A percentile compares a stretch with the other conserved stretches of the same genome.
Evolutionary conservation across 2,888 invertebrate species (phyloP).

Genomic region (Monoplex corrugatus): DNA sequence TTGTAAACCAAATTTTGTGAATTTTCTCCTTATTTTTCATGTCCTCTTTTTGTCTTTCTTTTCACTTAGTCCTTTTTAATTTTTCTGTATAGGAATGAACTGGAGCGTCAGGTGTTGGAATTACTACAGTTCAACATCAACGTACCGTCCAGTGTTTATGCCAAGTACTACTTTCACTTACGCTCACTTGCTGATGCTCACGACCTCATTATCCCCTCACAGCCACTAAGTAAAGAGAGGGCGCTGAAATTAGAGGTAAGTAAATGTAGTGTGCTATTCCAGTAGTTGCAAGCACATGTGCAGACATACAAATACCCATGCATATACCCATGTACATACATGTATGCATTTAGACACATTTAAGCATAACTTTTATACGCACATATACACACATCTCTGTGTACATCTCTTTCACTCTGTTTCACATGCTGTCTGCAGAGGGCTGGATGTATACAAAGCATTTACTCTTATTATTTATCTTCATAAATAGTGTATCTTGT

Average conservation of each 20-base stretch:
- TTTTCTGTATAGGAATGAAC: conserved; percentile 89
- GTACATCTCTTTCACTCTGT: background rate
- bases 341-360: background rate
- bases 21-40: too few relatives aligned
- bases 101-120: conserved; percentile 98
- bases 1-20: too few relatives aligned
- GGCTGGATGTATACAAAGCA: too few relatives aligned
- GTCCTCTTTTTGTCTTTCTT: too few relatives aligned
- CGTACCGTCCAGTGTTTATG: conserved; percentile 99
- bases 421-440: too few relatives aligned
- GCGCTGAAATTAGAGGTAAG: conserved; percentile 94
- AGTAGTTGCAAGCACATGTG: background rate
- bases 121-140: conserved; percentile 99
- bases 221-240: conserved; percentile 92
- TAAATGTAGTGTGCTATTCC: background rate
- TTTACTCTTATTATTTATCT: too few relatives aligned
- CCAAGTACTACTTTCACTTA: conserved; percentile 99
- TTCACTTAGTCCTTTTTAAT: background rate
- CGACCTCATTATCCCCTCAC: conserved; percentile 92
- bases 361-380: too few relatives aligned
- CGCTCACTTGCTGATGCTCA: conserved; percentile 98
- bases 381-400: background rate
- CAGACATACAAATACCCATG: background rate
- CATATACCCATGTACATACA: background rate
- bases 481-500: too few relatives aligned